phyloP scores from a whole-genome alignment of 2,888 invertebrate genomes.

The Drosophila stalkeri region DNA sequence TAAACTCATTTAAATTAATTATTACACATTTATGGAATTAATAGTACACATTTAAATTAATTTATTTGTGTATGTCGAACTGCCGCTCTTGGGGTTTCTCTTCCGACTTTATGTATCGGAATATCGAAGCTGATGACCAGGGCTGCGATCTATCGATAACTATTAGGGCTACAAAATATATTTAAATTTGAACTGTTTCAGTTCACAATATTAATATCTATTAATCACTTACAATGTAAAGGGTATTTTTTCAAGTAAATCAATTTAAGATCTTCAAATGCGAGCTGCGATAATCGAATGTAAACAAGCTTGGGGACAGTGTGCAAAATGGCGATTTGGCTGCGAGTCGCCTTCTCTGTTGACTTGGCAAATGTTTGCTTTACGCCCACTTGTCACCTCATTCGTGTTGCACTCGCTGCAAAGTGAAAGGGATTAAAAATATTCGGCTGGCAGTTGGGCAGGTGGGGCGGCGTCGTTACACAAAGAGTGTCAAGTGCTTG shows the following conservation, averaged over 20 bases:
- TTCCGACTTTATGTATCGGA: too few species aligned
- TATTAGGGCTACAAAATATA: too few species aligned
- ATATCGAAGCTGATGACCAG: too few species aligned
- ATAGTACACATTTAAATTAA: too few species aligned
- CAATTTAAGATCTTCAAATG: not conserved
- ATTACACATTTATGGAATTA: too few species aligned
- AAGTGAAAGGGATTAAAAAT: constrained; percentile 66
- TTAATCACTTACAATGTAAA: too few species aligned
- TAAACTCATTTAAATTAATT: too few species aligned
- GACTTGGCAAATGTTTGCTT: constrained; percentile 10
- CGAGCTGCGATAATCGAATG: not conserved
- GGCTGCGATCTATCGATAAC: too few species aligned
- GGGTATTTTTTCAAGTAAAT: not conserved
- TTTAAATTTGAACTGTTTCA: too few species aligned
- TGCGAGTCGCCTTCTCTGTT: constrained; percentile 37
- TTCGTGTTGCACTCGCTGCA: constrained; percentile 24
- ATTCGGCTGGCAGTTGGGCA: constrained; percentile 44
- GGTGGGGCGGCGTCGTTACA: constrained; percentile 20
- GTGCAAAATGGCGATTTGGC: constrained; percentile 33
- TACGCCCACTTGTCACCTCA: constrained; percentile 29
- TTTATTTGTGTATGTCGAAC: too few species aligned
- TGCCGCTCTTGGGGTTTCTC: too few species aligned
- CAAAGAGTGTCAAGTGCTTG: constrained; percentile 75
- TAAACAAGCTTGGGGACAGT: constrained; percentile 15
- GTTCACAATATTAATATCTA: too few species aligned